A percentile compares a stretch with the other conserved stretches of the same genome.
phyloP scores from a whole-genome alignment of 2,888 invertebrate genomes.

The Sympetrum striolatum region DNA sequence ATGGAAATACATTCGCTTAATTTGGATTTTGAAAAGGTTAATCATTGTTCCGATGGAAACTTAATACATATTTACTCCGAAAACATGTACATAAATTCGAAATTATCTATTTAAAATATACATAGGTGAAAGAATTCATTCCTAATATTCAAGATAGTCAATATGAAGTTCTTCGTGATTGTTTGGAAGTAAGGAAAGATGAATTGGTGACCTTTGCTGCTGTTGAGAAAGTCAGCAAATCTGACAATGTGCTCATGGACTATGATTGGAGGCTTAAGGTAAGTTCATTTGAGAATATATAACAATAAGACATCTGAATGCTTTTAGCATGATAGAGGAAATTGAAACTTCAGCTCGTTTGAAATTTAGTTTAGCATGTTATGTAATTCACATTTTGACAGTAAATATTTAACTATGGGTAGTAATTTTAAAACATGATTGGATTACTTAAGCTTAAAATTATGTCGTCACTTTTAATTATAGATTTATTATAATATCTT shows the following conservation, averaged over 20 bases:
- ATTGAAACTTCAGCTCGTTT: too few species aligned
- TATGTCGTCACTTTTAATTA: too few species aligned
- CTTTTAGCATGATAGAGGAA: too few species aligned
- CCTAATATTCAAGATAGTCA: not conserved
- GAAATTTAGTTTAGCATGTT: too few species aligned
- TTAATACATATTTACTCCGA: not conserved
- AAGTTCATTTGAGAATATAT: not conserved
- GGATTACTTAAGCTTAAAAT: too few species aligned
- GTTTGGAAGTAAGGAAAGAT: not conserved
- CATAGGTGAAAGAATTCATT: not conserved
- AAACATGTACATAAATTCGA: not conserved
- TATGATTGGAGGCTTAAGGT: conserved; percentile 28
- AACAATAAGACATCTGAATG: too few species aligned
- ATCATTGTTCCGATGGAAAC: not conserved
- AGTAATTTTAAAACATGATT: too few species aligned
- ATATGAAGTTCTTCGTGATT: not conserved
- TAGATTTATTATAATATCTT: too few species aligned
- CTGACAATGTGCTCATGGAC: not conserved
- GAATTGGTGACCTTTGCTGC: not conserved
- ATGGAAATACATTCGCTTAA: not conserved
- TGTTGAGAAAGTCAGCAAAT: not conserved
- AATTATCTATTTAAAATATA: not conserved
- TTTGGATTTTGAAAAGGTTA: not conserved
- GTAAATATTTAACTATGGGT: too few species aligned
- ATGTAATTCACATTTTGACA: too few species aligned